These are phyloP conservation scores for Drosophila hydei DNA, from an alignment of 1,140 invertebrate genomes.

Conservation along the genomic window DNA sequence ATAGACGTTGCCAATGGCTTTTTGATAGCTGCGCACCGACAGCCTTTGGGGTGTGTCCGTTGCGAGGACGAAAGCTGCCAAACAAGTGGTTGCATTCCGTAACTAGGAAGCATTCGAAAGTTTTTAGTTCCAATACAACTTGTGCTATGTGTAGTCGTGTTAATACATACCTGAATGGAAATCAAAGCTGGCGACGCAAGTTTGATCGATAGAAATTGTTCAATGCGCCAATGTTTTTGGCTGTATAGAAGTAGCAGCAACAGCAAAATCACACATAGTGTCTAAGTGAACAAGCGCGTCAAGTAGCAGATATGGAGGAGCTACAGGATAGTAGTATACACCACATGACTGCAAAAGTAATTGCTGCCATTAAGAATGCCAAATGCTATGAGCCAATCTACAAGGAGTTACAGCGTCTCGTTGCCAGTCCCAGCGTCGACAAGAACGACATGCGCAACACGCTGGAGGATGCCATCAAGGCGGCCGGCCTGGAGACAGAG, in stretches of 20 bases:
- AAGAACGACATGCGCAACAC: conserved; percentile 91
- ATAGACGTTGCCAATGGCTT: not conserved
- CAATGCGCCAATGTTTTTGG: conserved; percentile 26
- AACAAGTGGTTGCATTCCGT: conserved; percentile 79
- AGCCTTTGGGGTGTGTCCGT: conserved; percentile 1
- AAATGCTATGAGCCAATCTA: conserved; percentile 87
- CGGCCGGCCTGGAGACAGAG: conserved; percentile 90
- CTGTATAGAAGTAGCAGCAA: conserved; percentile 21
- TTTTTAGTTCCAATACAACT: not conserved
- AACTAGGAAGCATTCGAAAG: conserved; percentile 66
- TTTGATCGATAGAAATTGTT: conserved; percentile 50
- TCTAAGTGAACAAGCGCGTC: not conserved
- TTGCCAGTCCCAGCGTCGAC: conserved; percentile 89
- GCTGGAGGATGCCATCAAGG: conserved; percentile 89
- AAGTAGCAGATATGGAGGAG: conserved; percentile 83
- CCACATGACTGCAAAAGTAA: conserved; percentile 87
- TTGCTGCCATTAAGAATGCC: conserved; percentile 87
- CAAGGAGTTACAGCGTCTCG: conserved; percentile 86
- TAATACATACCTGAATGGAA: conserved; percentile 9
- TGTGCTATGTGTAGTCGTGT: not conserved
- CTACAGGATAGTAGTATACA: conserved; percentile 86
- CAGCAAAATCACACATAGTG: conserved; percentile 9
- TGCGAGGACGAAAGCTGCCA: conserved; percentile 19
- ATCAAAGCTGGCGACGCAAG: conserved; percentile 47
- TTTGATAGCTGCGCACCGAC: not conserved